Evolutionary conservation across 2,797 vertebrate genomes (phyloP).

Genomic region (Lerista edwardsae): DNA sequence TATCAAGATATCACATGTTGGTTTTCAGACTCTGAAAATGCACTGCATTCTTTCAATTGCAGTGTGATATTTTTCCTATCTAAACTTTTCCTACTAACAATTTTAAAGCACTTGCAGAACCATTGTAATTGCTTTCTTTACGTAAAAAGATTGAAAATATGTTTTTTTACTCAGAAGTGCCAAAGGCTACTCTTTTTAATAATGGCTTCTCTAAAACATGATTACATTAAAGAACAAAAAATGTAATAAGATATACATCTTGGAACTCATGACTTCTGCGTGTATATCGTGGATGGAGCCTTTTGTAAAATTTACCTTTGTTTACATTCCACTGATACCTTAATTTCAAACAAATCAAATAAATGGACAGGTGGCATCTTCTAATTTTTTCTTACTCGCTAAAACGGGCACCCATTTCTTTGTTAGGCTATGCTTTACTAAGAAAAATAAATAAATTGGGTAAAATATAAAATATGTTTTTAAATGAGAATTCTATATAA

Average conservation of each 20-base stretch:
- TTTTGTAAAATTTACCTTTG: conserved; percentile 85
- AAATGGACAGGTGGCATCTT: conserved; percentile 84
- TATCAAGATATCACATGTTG: conserved; percentile 67
- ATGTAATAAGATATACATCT: conserved; percentile 73
- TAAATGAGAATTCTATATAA: conserved; percentile 82
- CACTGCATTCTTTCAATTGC: conserved; percentile 80
- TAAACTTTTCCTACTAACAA: conserved; percentile 82
- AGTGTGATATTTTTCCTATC: conserved; percentile 78
- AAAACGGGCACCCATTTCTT: conserved; percentile 79
- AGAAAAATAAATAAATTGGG: conserved; percentile 77
- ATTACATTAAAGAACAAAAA: conserved; percentile 77
- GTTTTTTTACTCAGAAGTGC: conserved; percentile 86
- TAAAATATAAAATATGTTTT: conserved; percentile 82
- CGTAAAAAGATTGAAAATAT: conserved; percentile 82
- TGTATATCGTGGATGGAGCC: conserved; percentile 88
- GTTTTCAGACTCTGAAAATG: conserved; percentile 75
- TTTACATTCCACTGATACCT: conserved; percentile 89
- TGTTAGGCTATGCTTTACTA: conserved; percentile 84
- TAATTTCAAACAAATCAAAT: conserved; percentile 83
- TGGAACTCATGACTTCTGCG: conserved; percentile 84
- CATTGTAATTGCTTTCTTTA: conserved; percentile 83
- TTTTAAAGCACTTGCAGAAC: conserved; percentile 84
- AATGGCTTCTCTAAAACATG: conserved; percentile 78
- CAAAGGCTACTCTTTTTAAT: conserved; percentile 86
- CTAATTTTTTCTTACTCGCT: conserved; percentile 82